Percentiles rank a stretch among this genome's conserved stretches.
Conservation (phyloP, 2,888 invertebrate species). For the Cerastis leucographa region DNA sequence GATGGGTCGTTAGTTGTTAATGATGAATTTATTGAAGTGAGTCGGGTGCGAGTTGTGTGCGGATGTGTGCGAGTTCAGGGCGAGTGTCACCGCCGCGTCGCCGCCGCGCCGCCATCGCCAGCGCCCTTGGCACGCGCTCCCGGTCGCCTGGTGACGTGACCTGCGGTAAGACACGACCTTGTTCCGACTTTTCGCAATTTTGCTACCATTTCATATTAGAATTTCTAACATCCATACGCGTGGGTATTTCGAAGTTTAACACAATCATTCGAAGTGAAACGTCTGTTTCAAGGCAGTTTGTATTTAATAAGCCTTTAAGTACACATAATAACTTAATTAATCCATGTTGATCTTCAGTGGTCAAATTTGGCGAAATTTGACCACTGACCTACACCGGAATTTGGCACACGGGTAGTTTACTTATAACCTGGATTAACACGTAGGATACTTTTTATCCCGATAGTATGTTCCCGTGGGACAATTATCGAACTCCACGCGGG, state of each 20-base stretch:
- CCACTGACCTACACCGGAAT: too few species aligned
- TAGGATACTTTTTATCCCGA: too few species aligned
- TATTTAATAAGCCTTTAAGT: not conserved
- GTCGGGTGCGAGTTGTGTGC: slow-evolving; percentile 28
- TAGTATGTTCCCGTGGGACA: too few species aligned
- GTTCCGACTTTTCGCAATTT: slow-evolving; percentile 59
- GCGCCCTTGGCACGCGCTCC: slow-evolving; percentile 69
- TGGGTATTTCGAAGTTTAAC: slow-evolving; percentile 12
- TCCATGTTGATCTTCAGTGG: slow-evolving; percentile 13
- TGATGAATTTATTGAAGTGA: slow-evolving; percentile 34
- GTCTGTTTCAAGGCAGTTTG: slow-evolving; percentile 16
- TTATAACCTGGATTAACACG: too few species aligned
- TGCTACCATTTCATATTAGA: slow-evolving; percentile 45
- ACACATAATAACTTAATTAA: slow-evolving; percentile 18
- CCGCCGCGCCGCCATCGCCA: slow-evolving; percentile 31
- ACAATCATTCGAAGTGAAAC: slow-evolving; percentile 6
- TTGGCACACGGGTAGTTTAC: too few species aligned
- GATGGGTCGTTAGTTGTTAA: not conserved
- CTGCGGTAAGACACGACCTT: slow-evolving; percentile 68
- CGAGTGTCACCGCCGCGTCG: slow-evolving; percentile 12
- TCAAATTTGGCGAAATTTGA: too few species aligned
- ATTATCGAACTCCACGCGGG: too few species aligned
- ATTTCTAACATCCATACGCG: slow-evolving; percentile 22
- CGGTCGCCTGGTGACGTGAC: slow-evolving; percentile 70
- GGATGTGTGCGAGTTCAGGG: slow-evolving; percentile 17